Evolutionary conservation across 2,797 vertebrate species (phyloP), one percentile per base, ranked within the genome.

Genomic region (Chelidonichthys spinosus): DNA sequence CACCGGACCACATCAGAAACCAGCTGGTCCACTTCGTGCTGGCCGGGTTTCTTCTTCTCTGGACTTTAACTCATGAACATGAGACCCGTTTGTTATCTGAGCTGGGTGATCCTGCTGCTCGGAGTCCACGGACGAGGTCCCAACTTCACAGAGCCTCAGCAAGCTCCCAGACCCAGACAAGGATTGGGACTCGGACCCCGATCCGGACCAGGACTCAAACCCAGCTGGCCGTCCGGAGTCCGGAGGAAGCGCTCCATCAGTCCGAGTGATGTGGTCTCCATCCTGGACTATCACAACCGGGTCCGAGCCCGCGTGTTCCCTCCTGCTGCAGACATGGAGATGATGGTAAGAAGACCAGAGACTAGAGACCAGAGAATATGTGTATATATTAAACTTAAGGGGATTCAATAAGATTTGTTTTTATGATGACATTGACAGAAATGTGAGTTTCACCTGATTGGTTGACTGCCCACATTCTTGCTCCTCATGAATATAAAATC

Each of bases 241-340:
- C 58, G 96, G 83, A 89, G 82, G 90, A 97, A 95, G 90, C 95
- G 96, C 66, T 96, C 94, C 89, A 97, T 97, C 91, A 96, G 95
- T 0, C 96, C 96, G 79, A 93, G 93, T 76, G 96, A 97, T 82
- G 96, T 96, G 95, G 93, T 96, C 87, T 92, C 95, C 69, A 97
- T 97, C 84, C 94, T 97, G 76, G 95, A 97, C 87, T 97, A 96
- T 80, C 96, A 97, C 82, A 97, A 97, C 84, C 95, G 96, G 89
- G 94, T 97, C 63, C 93, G 96, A 87, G 95, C 96, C 72, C 95
- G 92, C 85, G 96, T 97, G 73, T 97, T 96, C 81, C 96, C 96
- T 91, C 96, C 96, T 76, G 96, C 96, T 74, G 95, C 96, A 53
- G 96, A 97, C 89, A 97, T 97, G 96, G 96, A 97, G 89, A 96